Percentiles rank a stretch among this genome's conserved stretches.
Conservation (phyloP, 1,140 invertebrate species). For the Pteromalus puparum region DNA sequence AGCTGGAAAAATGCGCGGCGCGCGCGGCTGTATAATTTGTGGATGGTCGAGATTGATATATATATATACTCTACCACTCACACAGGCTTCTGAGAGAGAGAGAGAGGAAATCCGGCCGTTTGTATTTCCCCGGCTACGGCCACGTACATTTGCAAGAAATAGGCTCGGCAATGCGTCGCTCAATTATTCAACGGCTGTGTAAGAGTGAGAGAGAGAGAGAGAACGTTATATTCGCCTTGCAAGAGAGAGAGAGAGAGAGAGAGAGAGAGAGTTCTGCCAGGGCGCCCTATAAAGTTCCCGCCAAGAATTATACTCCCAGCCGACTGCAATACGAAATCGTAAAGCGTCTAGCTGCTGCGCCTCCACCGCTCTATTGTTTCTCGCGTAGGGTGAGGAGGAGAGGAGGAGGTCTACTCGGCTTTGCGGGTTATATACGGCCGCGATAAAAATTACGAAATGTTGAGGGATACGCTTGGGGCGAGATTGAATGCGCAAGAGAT, state of each 20-base stretch:
- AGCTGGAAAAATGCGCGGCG: conserved; percentile 8
- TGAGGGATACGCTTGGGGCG: background rate
- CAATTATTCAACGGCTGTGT: conserved; percentile 33
- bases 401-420: background rate
- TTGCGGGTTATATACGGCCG: background rate
- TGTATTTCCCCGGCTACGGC: conserved; percentile 34
- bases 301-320: conserved; percentile 43
- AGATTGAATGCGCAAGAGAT: background rate
- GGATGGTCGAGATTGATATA: conserved; percentile 36
- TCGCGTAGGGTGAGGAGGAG: background rate
- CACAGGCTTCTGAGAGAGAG: background rate
- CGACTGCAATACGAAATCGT: conserved; percentile 46
- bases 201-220: conserved; percentile 4
- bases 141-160: conserved; percentile 27
- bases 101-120: conserved; percentile 35
- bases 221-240: conserved; percentile 12
- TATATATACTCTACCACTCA: background rate
- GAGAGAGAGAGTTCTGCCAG: no score
- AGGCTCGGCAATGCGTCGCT: conserved; percentile 25
- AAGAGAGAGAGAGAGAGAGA: background rate
- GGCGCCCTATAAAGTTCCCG: conserved; percentile 42
- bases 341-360: conserved; percentile 24
- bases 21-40: conserved; percentile 26
- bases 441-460: conserved; percentile 48
- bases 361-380: conserved; percentile 39